phyloP scores from a whole-genome alignment of 2,888 invertebrate genomes.

The Eupithecia exiguata region DNA sequence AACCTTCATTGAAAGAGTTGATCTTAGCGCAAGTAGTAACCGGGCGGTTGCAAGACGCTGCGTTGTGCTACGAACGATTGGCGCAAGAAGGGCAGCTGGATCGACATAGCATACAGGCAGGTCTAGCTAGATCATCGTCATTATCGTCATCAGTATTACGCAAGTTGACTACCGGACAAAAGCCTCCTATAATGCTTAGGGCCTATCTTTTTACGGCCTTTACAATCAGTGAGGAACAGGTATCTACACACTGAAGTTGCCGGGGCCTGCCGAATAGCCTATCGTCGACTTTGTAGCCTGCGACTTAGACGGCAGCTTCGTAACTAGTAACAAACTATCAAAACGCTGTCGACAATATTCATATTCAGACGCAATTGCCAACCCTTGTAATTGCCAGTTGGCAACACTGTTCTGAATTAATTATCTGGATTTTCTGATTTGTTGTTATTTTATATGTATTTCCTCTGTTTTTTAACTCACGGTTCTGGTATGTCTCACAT shows the following conservation, averaged over 20 bases:
- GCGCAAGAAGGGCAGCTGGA: conserved; percentile 84
- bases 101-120: conserved; percentile 74
- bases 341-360: not conserved
- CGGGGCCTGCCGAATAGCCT: not conserved
- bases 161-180: not conserved
- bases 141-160: not conserved
- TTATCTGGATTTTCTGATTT: not conserved
- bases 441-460: not conserved
- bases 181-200: not conserved
- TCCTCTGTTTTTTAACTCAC: not conserved
- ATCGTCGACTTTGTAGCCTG: not conserved
- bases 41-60: conserved; percentile 92
- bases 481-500: not conserved
- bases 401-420: too few species aligned
- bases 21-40: conserved; percentile 93
- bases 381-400: too few species aligned
- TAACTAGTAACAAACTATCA: not conserved
- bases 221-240: not conserved
- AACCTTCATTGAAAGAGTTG: conserved; percentile 91
- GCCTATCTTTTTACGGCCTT: not conserved
- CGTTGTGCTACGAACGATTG: conserved; percentile 93
- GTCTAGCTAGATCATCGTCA: not conserved
- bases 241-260: not conserved
- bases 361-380: too few species aligned
- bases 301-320: not conserved